A percentile compares a stretch with the other conserved stretches of the same genome.
phyloP scores from a whole-genome alignment of 2,113 vertebrate species.

The Phycodurus eques region DNA sequence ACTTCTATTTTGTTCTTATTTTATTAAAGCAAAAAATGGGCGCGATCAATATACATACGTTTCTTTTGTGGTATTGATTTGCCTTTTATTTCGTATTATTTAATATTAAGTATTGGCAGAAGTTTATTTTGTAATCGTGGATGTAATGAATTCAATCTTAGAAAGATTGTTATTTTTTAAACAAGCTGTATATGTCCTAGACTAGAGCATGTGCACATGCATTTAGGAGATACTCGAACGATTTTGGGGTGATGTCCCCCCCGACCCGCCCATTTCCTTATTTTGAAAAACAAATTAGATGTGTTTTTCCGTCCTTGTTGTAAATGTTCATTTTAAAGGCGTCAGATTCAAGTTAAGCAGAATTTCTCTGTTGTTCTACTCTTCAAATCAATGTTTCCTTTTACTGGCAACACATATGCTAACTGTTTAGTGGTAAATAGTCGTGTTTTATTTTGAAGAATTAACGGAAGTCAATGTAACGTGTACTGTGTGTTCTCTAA shows the following conservation, averaged over 20 bases:
- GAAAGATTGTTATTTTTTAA: no score
- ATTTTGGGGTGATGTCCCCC: no score
- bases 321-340: background rate
- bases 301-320: background rate
- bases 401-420: background rate
- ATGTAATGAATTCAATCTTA: no score
- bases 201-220: no score
- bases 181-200: no score
- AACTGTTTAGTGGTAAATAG: background rate
- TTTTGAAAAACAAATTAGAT: background rate
- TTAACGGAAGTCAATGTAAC: background rate
- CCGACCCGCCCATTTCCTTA: background rate
- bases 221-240: no score
- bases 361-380: background rate
- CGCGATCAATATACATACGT: background rate
- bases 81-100: background rate
- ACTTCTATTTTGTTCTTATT: background rate
- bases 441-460: constrained; percentile 38
- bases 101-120: background rate
- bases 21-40: background rate
- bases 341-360: background rate
- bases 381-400: background rate
- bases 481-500: fast-evolving
- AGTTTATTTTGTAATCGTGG: no score
- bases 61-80: no score